phyloP scores from a whole-genome alignment of 2,113 vertebrate species.

The Hiodon alosoides region DNA sequence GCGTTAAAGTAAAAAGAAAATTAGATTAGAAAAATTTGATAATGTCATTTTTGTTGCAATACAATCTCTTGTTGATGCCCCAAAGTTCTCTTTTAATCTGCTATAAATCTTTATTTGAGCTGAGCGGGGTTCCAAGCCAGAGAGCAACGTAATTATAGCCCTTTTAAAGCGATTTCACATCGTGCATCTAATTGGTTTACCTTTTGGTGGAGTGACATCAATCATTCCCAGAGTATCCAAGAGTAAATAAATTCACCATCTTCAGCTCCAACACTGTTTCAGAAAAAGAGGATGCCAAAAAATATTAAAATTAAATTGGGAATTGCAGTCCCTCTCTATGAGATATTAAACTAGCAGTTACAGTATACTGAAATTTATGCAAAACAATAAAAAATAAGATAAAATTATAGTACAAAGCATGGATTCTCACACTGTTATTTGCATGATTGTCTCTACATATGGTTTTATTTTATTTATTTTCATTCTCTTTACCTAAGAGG shows the following conservation, averaged over 20 bases:
- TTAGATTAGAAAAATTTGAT: constrained; percentile 37
- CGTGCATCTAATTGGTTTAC: constrained; percentile 78
- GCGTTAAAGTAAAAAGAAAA: constrained; percentile 37
- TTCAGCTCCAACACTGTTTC: constrained; percentile 63
- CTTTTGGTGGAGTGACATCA: constrained; percentile 72
- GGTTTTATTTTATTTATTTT: not conserved
- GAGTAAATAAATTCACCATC: constrained; percentile 76
- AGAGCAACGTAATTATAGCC: constrained; percentile 75
- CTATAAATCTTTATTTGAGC: constrained; percentile 75
- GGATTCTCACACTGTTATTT: not conserved
- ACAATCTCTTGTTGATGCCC: constrained; percentile 72
- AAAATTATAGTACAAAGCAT: not conserved
- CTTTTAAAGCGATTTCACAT: constrained; percentile 79
- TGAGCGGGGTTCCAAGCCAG: constrained; percentile 70
- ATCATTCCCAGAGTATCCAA: constrained; percentile 71
- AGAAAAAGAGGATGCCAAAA: constrained; percentile 45
- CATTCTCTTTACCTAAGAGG: not conserved
- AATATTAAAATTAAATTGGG: constrained; percentile 69
- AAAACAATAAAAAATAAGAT: too few relatives aligned
- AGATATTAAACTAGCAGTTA: constrained; percentile 67
- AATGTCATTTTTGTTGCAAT: constrained; percentile 37
- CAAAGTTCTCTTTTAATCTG: constrained; percentile 65
- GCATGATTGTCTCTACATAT: too few relatives aligned
- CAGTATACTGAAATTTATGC: constrained; percentile 5
- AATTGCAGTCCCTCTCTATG: constrained; percentile 68